Percentiles rank a stretch among this genome's conserved stretches.
These are phyloP conservation scores for Spheniscus humboldti DNA, from an alignment of 2,797 vertebrate species.

Conservation along the genomic window DNA sequence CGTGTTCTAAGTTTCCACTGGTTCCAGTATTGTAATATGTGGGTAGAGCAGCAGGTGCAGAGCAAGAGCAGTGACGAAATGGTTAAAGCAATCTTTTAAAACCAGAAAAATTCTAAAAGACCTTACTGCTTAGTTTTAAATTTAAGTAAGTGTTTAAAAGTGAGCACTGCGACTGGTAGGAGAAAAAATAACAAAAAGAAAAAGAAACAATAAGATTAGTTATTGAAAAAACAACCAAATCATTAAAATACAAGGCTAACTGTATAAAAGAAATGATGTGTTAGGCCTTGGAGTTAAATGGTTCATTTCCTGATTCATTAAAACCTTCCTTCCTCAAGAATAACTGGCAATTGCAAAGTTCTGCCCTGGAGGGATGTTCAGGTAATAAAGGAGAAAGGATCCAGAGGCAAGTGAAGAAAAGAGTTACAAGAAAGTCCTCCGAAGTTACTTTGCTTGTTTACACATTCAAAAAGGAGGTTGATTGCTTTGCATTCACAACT, in stretches of 20 bases:
- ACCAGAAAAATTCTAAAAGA: neutral
- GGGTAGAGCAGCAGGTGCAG: neutral
- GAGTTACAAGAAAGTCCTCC: neutral
- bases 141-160: neutral
- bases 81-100: neutral
- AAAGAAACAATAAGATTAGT: neutral
- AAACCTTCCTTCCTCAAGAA: neutral
- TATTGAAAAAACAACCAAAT: neutral
- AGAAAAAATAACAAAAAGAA: neutral
- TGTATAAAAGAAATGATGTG: neutral
- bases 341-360: neutral
- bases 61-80: neutral
- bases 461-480: neutral
- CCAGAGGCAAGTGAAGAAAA: neutral
- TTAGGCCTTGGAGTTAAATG: constrained; percentile 36
- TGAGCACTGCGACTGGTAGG: neutral
- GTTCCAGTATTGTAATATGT: neutral
- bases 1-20: neutral
- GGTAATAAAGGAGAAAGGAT: constrained; percentile 24
- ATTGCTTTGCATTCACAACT: neutral
- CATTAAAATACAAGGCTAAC: constrained; percentile 1
- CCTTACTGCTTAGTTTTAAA: neutral
- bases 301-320: constrained; percentile 42
- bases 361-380: constrained; percentile 7
- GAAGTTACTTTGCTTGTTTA: neutral